Evolutionary conservation across 2,797 vertebrate genomes (phyloP), one percentile per base, ranked within the genome.

Genomic region (Arremon brunneinucha): DNA sequence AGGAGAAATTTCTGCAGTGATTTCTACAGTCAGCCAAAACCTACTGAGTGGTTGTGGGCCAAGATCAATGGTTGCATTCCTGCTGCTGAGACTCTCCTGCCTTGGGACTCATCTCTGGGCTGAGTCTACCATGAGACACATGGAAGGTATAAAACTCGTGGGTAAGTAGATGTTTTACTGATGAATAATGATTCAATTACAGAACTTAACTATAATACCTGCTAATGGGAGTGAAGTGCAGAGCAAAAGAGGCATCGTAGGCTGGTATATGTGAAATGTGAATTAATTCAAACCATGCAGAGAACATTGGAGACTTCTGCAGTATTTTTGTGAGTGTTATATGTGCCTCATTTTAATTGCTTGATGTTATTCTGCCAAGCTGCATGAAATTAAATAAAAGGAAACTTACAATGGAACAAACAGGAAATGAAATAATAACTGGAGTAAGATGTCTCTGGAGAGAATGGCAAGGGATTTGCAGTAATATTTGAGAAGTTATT

Each of bases 371-470:
- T 93, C 72, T 93, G 72, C 91, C 85, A 90, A 85, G 71, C 39
- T 90, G 77, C 72, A 60, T 94, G 79, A 81, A 76, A 91, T 93
- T 91, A 93, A 94, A 90, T 76, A 56, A 87, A 78, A 92, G 47
- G 67, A 90, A 95, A 50, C 69, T 65, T 92, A 55, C 2, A 70
- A 26, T 56, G 68, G 87, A 89, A 89, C 60, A 93, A 95, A 94
- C 82, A 94, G 89, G 84, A 93, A 95, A 91, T 91, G 43, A 95
- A 96, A 94, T 85, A 90, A 8, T 83, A 87, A 87, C 53, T 83
- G 35, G 64, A 74, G 63, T 92, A 68, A 91, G 82, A 55, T 83
- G 57, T 88, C 83, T 94, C 71, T 95, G 77, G 87, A 88, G 91
- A 86, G 55, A 72, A 60, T 39, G 50, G 55, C 0, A 30, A 79